Evolutionary conservation across 2,888 invertebrate genomes (phyloP).

Genomic region (Standfussiana lucernea): DNA sequence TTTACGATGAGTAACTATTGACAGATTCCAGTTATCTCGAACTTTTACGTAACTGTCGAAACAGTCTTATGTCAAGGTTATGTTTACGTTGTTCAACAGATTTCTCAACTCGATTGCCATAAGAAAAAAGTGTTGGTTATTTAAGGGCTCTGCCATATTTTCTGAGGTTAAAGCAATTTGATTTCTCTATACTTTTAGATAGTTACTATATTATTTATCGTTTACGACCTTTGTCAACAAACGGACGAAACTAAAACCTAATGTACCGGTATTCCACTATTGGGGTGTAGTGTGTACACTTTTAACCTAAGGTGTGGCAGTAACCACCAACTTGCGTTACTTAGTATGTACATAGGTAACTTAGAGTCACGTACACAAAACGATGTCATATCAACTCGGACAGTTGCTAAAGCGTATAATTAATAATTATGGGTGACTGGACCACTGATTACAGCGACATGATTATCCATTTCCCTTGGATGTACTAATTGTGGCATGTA

Average conservation of each 20-base stretch:
- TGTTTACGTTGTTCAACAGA: slow-evolving; percentile 52
- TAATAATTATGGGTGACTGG: slow-evolving; percentile 20
- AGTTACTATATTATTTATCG: background rate
- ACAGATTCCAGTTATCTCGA: slow-evolving; percentile 50
- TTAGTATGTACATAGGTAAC: slow-evolving; percentile 19
- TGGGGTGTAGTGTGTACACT: background rate
- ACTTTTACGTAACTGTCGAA: slow-evolving; percentile 60
- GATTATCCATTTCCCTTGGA: slow-evolving; percentile 51
- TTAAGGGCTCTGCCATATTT: slow-evolving; percentile 20
- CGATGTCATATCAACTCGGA: slow-evolving; percentile 40
- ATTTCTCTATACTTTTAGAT: background rate
- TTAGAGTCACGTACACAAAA: slow-evolving; percentile 22
- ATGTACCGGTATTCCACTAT: slow-evolving; percentile 16
- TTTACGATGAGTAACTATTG: slow-evolving; percentile 44
- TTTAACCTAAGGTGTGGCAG: slow-evolving; percentile 28
- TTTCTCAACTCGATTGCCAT: slow-evolving; percentile 38
- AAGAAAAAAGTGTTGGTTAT: background rate
- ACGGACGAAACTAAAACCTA: slow-evolving; percentile 17
- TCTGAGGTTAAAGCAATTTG: background rate
- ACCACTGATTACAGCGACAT: slow-evolving; percentile 31
- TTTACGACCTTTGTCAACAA: background rate
- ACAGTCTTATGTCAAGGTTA: slow-evolving; percentile 64
- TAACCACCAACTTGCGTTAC: slow-evolving; percentile 17
- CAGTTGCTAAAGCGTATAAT: slow-evolving; percentile 49
- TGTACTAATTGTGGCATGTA: slow-evolving; percentile 23